Base-by-base conservation (phyloP, 2,113 vertebrate genomes). In the Eubucco bourcierii region DNA sequence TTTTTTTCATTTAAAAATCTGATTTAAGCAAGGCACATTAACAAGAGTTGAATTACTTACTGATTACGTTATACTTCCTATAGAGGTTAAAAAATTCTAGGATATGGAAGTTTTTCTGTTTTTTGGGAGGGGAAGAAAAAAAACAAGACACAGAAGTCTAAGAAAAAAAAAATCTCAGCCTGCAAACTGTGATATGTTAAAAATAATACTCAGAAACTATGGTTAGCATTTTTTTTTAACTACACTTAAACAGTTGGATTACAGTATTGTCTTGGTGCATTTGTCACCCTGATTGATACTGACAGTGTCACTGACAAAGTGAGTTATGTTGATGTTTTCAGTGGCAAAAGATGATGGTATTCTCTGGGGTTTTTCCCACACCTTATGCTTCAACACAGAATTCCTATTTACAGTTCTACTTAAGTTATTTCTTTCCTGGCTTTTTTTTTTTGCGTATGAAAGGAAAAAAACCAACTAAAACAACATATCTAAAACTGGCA, bases 11-110 rank as follows among this genome's bases (percentile, higher is more conserved):
- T 79, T 63, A 78, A 90, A 77, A 70, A 41, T n/a, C 5, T 84
- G 70, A 66, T 92, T 87, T 80, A 84, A 84, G 61, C 34, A 80
- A 47, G 27, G n/a, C 6, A 25, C 50, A 46, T 87, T 95, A 80
- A 89, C 85, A 59, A 77, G 60, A 37, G 58, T 91, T 94, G 76
- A 93, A 90, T 91, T 94, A 68, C 75, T 87, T 53, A 77, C 41
- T 86, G 39, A 53, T 60, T 93, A 94, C 70, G 66, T 93, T 37
- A 23, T 34, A 15, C 17, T 61, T 64, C 61, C 77, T 67, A 52
- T n/a, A 80, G 76, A 52, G 70, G 68, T 31, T 7, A 55, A 78
- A 68, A 72, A 60, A 23, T 60, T 71, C 19, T 93, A 46, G 60
- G 39, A 23, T 80, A 31, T 2, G 5, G n/a, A 77, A 80, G 61